These are phyloP conservation scores for Ceryle rudis DNA, from an alignment of 2,797 vertebrate genomes.

Conservation along the genomic window DNA sequence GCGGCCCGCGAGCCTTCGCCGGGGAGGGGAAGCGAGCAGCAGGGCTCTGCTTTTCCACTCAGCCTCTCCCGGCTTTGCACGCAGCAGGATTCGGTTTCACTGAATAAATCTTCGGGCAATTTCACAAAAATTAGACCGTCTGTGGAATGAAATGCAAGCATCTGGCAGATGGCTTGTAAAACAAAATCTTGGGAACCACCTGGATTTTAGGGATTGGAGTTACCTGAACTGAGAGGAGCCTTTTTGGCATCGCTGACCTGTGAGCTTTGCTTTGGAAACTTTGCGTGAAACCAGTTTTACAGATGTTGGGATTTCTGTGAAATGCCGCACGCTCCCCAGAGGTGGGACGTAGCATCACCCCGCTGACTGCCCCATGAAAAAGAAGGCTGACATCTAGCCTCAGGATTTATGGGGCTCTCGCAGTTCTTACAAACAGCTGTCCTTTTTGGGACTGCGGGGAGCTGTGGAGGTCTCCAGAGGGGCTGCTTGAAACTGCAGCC, in stretches of 20 bases:
- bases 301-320: background rate
- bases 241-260: background rate
- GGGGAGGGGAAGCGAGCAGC: background rate
- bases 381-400: background rate
- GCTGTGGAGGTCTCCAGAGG: background rate
- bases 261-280: background rate
- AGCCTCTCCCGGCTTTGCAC: background rate
- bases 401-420: background rate
- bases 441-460: fast-evolving
- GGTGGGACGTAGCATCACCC: background rate
- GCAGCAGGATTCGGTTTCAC: slow-evolving; percentile 22
- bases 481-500: background rate
- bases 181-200: slow-evolving; percentile 60
- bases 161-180: slow-evolving; percentile 74
- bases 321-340: fast-evolving
- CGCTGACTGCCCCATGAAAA: background rate
- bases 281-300: background rate
- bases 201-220: slow-evolving; percentile 49
- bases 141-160: slow-evolving; percentile 48
- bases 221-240: background rate
- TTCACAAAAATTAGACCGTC: slow-evolving; percentile 54
- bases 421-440: background rate
- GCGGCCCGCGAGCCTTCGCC: background rate
- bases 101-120: slow-evolving; percentile 49
- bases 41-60: background rate